phyloP scores from a whole-genome alignment of 2,888 invertebrate species.

The Drosophila subquinaria region DNA sequence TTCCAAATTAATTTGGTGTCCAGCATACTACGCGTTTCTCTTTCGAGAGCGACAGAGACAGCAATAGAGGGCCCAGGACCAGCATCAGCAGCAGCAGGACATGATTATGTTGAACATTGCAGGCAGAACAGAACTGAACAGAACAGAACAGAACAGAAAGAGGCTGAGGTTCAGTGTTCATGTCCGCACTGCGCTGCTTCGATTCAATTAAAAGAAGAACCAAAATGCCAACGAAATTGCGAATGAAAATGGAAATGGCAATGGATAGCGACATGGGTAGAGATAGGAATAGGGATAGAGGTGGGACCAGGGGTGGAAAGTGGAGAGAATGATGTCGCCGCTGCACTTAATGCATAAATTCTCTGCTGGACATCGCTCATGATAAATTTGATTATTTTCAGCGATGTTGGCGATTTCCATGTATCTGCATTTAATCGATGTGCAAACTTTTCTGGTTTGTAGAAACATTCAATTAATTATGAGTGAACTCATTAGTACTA shows the following conservation, averaged over 20 bases:
- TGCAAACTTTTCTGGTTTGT: conserved; percentile 16
- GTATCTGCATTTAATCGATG: conserved; percentile 49
- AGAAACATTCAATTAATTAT: conserved; percentile 19
- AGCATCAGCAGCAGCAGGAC: conserved; percentile 58
- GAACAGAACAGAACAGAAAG: background rate
- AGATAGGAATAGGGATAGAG: background rate
- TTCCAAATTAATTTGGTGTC: conserved; percentile 78
- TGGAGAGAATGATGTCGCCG: conserved; percentile 44
- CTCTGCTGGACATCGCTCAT: conserved; percentile 73
- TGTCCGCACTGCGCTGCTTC: conserved; percentile 57
- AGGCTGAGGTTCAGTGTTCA: conserved; percentile 25
- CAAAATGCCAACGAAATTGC: conserved; percentile 42
- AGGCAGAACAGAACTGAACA: conserved; percentile 10
- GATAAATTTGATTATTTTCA: conserved; percentile 57
- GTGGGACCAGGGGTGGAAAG: background rate
- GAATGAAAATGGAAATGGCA: conserved; percentile 30
- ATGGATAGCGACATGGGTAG: background rate
- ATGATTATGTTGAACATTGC: conserved; percentile 76
- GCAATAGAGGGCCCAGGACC: background rate
- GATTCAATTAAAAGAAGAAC: conserved; percentile 70
- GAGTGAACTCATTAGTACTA: background rate
- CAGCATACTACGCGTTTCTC: conserved; percentile 51
- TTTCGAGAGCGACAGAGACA: conserved; percentile 16
- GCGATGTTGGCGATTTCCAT: conserved; percentile 34
- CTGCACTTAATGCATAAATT: conserved; percentile 82